Conservation (phyloP, 2,888 invertebrate genomes). For the Heliconius cydno region DNA sequence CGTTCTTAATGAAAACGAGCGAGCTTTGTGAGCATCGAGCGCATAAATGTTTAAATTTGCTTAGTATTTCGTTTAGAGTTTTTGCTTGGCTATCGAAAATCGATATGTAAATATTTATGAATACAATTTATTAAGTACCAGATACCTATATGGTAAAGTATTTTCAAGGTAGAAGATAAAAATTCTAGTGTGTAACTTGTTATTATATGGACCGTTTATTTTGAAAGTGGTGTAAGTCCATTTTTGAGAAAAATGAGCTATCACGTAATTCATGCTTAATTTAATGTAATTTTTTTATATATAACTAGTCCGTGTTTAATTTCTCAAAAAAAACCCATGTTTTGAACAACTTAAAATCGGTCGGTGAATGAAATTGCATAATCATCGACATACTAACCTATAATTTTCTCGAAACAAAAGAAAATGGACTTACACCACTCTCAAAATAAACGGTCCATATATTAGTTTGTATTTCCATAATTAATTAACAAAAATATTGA, state of each 20-base stretch:
- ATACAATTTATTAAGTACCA: neutral
- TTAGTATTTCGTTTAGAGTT: neutral
- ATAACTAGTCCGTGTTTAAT: no score
- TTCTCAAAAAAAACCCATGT: no score
- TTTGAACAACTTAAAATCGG: no score
- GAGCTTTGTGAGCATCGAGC: conserved; percentile 3
- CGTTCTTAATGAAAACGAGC: conserved; percentile 18
- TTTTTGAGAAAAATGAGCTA: no score
- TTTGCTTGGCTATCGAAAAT: conserved; percentile 3
- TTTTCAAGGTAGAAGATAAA: neutral
- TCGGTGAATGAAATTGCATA: no score
- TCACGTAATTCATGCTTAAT: no score
- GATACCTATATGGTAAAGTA: neutral
- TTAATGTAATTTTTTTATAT: no score
- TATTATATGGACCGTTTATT: no score
- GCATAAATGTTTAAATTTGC: conserved; percentile 3
- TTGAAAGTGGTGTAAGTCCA: no score
- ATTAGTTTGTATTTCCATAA: neutral
- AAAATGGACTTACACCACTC: no score
- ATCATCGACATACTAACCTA: no score
- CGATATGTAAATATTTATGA: conserved; percentile 8
- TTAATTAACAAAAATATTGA: neutral
- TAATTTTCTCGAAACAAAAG: no score
- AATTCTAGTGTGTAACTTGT: neutral
- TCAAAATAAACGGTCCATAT: neutral